phyloP scores from a whole-genome alignment of 2,888 invertebrate species.

The Cerastis leucographa region DNA sequence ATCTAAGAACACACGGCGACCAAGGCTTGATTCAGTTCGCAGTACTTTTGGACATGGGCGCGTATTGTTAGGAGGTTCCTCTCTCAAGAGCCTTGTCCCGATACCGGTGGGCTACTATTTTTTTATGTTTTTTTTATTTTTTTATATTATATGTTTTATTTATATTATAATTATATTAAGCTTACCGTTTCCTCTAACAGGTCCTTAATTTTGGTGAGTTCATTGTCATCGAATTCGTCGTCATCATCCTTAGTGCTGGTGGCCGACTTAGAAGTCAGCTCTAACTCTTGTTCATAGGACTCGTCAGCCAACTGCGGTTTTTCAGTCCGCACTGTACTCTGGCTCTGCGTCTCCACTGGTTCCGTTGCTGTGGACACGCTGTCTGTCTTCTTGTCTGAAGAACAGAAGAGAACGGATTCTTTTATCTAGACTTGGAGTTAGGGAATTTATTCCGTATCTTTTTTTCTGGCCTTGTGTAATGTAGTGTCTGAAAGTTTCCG shows the following conservation, averaged over 20 bases:
- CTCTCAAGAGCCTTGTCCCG: too few species aligned
- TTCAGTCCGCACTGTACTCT: slow-evolving; percentile 69
- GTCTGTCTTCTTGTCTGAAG: slow-evolving; percentile 83
- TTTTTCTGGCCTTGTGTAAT: not conserved
- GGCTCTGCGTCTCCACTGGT: slow-evolving; percentile 69
- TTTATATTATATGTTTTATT: too few species aligned
- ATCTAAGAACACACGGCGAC: not conserved
- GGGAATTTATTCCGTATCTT: not conserved
- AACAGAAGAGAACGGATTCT: not conserved
- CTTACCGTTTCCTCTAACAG: slow-evolving; percentile 86
- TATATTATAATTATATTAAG: not conserved
- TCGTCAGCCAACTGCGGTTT: slow-evolving; percentile 68
- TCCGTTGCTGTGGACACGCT: slow-evolving; percentile 78
- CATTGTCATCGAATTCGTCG: slow-evolving; percentile 84
- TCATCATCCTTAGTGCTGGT: slow-evolving; percentile 83
- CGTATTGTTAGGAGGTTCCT: too few species aligned
- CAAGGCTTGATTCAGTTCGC: too few species aligned
- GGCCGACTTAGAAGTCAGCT: slow-evolving; percentile 74
- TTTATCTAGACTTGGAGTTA: not conserved
- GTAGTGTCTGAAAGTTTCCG: too few species aligned
- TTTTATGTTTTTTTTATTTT: too few species aligned
- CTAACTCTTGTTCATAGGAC: slow-evolving; percentile 74
- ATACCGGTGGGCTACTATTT: too few species aligned
- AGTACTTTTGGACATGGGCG: too few species aligned
- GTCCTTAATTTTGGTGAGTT: slow-evolving; percentile 83